Evolutionary conservation across 2,113 vertebrate genomes (phyloP).

Genomic region (Charadrius vociferus): DNA sequence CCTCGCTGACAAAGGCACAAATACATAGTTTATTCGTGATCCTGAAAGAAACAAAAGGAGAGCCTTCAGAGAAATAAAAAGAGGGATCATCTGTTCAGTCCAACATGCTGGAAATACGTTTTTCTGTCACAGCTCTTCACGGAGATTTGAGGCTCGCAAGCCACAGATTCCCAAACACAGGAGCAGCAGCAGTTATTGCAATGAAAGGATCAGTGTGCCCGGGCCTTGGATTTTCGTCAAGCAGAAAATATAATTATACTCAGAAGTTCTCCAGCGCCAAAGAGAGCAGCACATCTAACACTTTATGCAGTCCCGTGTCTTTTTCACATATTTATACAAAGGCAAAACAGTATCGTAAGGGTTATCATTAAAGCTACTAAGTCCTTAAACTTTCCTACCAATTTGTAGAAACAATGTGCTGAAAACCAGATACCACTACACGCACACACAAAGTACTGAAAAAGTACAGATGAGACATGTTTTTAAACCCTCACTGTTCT

Average conservation of each 20-base stretch:
- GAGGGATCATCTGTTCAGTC: not conserved
- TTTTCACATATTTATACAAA: not conserved
- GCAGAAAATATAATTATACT: not conserved
- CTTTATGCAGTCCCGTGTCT: not conserved
- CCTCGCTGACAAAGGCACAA: not conserved
- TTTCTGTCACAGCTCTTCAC: not conserved
- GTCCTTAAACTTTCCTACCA: constrained; percentile 18
- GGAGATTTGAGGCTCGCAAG: not conserved
- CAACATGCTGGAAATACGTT: not conserved
- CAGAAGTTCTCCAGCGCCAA: not conserved
- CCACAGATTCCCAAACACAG: not conserved
- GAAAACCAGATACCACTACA: not conserved
- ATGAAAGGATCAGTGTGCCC: not conserved
- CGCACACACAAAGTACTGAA: not conserved
- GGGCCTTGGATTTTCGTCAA: not conserved
- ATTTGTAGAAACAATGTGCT: not conserved
- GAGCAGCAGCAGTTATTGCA: not conserved
- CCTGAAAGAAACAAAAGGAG: not conserved
- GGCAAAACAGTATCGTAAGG: not conserved
- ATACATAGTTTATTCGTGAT: not conserved
- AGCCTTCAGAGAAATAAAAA: not conserved
- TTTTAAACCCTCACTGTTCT: not conserved
- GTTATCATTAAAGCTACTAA: constrained; percentile 19
- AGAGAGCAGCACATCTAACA: not conserved
- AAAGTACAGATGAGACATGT: not conserved